Evolutionary conservation across 2,113 vertebrate species (phyloP).

Genomic region (Galemys pyrenaicus): DNA sequence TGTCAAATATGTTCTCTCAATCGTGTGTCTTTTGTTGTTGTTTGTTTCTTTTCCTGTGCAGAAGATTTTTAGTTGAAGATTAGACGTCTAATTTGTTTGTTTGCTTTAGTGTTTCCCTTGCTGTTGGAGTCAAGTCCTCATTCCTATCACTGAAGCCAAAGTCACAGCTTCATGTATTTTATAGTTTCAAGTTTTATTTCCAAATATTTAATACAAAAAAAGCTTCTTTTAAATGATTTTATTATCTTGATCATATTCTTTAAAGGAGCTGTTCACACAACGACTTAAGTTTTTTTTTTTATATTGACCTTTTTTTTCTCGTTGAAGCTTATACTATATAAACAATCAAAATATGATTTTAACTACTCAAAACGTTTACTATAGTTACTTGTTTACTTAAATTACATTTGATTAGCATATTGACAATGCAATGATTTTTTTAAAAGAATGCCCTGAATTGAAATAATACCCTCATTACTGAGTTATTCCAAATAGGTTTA

Average conservation of each 20-base stretch:
- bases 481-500: neutral
- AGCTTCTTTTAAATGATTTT: neutral
- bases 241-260: neutral
- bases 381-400: neutral
- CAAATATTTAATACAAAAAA: too few species aligned
- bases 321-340: neutral
- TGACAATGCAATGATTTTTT: neutral
- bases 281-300: neutral
- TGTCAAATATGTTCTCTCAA: too few species aligned
- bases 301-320: neutral
- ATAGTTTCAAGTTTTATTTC: too few species aligned
- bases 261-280: neutral
- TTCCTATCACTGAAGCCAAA: too few species aligned
- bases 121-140: too few species aligned
- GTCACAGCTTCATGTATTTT: too few species aligned
- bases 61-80: too few species aligned
- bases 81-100: too few species aligned
- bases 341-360: neutral
- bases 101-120: too few species aligned
- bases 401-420: neutral
- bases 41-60: too few species aligned
- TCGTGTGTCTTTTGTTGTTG: too few species aligned
- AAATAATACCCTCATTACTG: conserved; percentile 50
- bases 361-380: neutral
- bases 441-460: neutral